Conservation (phyloP, 2,113 vertebrate genomes). For the Psittacus erithacus region DNA sequence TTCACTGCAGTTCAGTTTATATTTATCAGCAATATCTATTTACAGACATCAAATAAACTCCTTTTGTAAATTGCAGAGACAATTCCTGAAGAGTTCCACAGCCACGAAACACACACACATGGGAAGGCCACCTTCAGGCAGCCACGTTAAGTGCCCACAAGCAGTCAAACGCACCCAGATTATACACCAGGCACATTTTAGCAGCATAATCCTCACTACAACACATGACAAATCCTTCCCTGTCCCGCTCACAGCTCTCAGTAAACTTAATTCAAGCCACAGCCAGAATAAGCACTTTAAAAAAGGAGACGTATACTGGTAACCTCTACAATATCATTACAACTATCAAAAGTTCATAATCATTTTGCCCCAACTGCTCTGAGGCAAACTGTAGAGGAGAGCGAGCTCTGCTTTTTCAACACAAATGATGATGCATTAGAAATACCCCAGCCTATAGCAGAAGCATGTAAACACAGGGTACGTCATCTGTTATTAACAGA, state of each 20-base stretch:
- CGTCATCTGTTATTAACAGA: no score
- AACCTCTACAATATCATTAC: background rate
- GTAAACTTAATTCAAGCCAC: background rate
- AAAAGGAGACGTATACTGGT: background rate
- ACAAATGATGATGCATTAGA: background rate
- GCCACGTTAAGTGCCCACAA: background rate
- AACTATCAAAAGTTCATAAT: background rate
- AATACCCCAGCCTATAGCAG: background rate
- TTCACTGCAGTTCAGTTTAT: background rate
- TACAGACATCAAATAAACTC: background rate
- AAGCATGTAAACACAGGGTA: background rate
- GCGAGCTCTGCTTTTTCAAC: background rate
- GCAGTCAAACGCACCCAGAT: background rate
- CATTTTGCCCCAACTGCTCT: background rate
- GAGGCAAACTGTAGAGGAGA: background rate
- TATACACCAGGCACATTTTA: background rate
- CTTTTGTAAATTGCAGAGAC: background rate
- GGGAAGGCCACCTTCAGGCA: background rate
- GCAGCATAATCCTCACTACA: background rate
- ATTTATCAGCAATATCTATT: background rate
- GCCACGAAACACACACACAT: background rate
- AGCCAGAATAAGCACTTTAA: background rate
- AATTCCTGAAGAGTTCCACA: background rate
- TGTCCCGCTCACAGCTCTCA: rapidly evolving
- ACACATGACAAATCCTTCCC: background rate